Evolutionary conservation across 2,888 invertebrate genomes (phyloP).

Genomic region (Acrocyrtus sp.): DNA sequence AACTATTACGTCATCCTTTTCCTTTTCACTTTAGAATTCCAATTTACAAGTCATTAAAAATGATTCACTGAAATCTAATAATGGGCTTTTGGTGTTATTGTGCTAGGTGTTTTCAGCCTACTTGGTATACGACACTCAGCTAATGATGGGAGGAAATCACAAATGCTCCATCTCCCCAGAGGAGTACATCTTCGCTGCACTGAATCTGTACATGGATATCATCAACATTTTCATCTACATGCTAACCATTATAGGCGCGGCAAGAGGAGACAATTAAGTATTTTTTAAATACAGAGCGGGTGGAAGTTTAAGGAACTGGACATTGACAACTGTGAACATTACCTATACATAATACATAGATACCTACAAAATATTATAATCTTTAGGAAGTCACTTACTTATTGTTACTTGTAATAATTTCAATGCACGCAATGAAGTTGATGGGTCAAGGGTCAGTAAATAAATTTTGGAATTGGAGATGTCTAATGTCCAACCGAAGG

Average conservation of each 20-base stretch:
- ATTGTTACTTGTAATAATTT: no score
- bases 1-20: neutral
- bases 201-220: conserved; percentile 70
- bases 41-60: no score
- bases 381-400: no score
- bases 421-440: no score
- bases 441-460: no score
- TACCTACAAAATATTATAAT: no score
- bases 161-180: conserved; percentile 67
- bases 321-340: no score
- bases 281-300: no score
- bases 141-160: conserved; percentile 91
- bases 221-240: conserved; percentile 51
- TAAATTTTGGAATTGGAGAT: no score
- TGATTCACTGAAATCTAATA: neutral
- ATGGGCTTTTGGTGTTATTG: conserved; percentile 70
- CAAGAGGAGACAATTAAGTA: conserved; percentile 19
- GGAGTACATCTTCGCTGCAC: conserved; percentile 92
- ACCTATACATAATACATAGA: no score
- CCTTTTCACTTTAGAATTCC: neutral
- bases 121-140: conserved; percentile 89
- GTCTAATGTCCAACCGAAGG: no score
- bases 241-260: conserved; percentile 27
- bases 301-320: no score
- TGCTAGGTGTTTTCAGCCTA: conserved; percentile 90